Evolutionary conservation across 2,888 invertebrate species (phyloP).

Genomic region (Formica aserva): DNA sequence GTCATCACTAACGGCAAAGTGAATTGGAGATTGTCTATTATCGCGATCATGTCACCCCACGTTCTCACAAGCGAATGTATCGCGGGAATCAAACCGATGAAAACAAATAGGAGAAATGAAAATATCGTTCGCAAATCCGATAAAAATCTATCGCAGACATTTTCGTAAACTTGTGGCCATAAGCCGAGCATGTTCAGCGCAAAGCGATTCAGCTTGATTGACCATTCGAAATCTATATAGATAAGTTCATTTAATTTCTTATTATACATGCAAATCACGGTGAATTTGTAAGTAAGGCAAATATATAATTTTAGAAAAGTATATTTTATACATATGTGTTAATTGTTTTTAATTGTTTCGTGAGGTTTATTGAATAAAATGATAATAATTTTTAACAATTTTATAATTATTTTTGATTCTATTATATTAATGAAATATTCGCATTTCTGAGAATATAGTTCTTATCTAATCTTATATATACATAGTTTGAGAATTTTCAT

Average conservation of each 20-base stretch:
- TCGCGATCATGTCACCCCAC: conserved; percentile 53
- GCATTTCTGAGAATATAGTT: no score
- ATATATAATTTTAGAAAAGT: no score
- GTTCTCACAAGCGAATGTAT: conserved; percentile 48
- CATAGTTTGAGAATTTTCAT: no score
- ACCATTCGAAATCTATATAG: conserved; percentile 42
- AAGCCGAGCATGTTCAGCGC: conserved; percentile 55
- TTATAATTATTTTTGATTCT: no score
- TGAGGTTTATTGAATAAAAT: no score
- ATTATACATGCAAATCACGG: no score
- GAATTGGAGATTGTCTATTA: conserved; percentile 58
- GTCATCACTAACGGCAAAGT: conserved; percentile 43
- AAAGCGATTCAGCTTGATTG: conserved; percentile 44
- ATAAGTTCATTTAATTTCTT: not conserved
- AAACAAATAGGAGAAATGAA: conserved; percentile 5
- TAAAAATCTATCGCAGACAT: conserved; percentile 15
- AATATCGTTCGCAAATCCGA: conserved; percentile 35
- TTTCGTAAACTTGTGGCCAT: conserved; percentile 36
- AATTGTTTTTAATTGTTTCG: no score
- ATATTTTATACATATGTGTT: no score
- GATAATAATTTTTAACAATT: no score
- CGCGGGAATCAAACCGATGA: conserved; percentile 48
- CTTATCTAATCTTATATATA: no score
- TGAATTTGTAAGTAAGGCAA: not conserved
- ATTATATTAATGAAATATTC: no score